Percentiles rank a stretch among this genome's conserved stretches.
Evolutionary conservation across 2,113 vertebrate genomes (phyloP).

Genomic region (Pantherophis guttatus): DNA sequence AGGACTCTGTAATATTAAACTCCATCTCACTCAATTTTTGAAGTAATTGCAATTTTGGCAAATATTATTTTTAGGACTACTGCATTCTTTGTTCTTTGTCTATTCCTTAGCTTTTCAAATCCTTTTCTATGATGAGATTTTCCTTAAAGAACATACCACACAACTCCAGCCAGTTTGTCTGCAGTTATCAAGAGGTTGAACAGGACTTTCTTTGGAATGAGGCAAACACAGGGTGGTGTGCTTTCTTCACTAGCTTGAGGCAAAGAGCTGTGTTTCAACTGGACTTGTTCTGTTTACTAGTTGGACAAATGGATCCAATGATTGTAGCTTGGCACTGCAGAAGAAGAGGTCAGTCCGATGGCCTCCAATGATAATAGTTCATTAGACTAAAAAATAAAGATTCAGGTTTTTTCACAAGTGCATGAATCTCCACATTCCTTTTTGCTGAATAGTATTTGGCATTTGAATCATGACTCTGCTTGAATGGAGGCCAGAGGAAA

Average conservation of each 20-base stretch:
- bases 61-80: background rate
- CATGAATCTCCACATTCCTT: background rate
- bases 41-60: constrained; percentile 2
- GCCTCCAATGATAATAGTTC: background rate
- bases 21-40: background rate
- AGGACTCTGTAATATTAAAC: background rate
- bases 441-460: background rate
- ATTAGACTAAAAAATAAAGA: background rate
- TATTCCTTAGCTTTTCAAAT: background rate
- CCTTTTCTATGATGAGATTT: background rate
- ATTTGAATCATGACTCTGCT: background rate
- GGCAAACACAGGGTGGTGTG: constrained; percentile 11
- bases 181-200: background rate
- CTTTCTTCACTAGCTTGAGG: constrained; percentile 33
- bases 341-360: constrained; percentile 15
- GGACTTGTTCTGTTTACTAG: constrained; percentile 35
- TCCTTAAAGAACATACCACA: background rate
- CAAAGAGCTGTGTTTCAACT: constrained; percentile 28
- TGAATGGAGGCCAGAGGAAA: background rate
- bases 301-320: constrained; percentile 29
- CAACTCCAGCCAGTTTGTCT: background rate
- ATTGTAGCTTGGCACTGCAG: constrained; percentile 27
- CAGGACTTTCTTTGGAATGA: constrained; percentile 19
- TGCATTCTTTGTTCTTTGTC: background rate
- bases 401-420: background rate